A percentile compares a stretch with the other conserved stretches of the same genome.
These are phyloP conservation scores for Hippocampus guttulatus DNA, from an alignment of 2,113 vertebrate genomes.

Conservation along the genomic window DNA sequence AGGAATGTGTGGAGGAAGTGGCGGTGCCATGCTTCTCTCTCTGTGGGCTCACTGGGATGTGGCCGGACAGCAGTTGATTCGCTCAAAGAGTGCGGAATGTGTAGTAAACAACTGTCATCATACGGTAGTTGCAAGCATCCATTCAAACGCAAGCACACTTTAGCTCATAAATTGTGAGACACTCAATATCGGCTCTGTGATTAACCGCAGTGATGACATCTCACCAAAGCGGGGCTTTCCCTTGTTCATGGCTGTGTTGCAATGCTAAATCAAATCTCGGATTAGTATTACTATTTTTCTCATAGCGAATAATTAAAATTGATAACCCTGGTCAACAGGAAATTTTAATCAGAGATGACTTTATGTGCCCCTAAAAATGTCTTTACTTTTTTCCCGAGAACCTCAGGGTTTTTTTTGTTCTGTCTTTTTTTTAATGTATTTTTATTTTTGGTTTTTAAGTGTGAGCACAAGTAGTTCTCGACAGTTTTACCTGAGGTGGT, in stretches of 20 bases:
- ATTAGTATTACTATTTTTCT: background rate
- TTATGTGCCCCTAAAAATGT: too few relatives aligned
- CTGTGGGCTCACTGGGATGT: background rate
- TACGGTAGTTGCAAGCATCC: background rate
- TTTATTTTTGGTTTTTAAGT: too few relatives aligned
- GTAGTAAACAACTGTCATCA: background rate
- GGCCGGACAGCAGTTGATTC: background rate
- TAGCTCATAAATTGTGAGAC: background rate
- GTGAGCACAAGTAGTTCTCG: too few relatives aligned
- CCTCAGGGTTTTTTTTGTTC: too few relatives aligned
- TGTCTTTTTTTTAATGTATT: too few relatives aligned
- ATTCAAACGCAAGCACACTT: background rate
- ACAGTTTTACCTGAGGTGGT: too few relatives aligned
- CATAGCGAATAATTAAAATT: background rate
- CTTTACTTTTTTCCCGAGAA: too few relatives aligned
- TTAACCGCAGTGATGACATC: background rate
- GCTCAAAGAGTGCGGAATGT: background rate
- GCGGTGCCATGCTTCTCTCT: conserved; percentile 10
- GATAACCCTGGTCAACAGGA: too few relatives aligned
- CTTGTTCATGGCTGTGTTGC: background rate
- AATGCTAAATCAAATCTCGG: background rate
- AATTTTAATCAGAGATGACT: too few relatives aligned
- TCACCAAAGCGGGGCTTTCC: background rate
- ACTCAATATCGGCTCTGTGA: background rate
- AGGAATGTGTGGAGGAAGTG: conserved; percentile 58